Base-by-base conservation (phyloP, 2,113 vertebrate species). In the Tiliqua scincoides region DNA sequence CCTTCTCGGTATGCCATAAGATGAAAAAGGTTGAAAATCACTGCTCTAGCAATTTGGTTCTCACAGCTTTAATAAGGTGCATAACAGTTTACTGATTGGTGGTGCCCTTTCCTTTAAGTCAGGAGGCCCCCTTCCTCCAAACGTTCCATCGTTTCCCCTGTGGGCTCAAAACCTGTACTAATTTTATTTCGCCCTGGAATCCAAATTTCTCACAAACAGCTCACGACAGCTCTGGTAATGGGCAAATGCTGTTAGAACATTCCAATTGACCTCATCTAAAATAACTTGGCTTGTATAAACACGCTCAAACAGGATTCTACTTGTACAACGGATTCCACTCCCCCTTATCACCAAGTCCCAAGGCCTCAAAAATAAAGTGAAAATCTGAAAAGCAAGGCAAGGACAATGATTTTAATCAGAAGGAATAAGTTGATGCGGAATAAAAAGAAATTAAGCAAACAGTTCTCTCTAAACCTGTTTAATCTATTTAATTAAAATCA, bases 271-370 rank as follows among this genome's bases (percentile, higher is more conserved):
- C 62, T 79, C 35, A 84, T 89, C 4, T 2, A 70, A 89, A 92
- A 92, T 79, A 85, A 75, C 48, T 87, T 11, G 73, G 17, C 61
- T 84, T 89, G 68, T 90, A 14, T 88, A 93, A 93, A 89, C 20
- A 72, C 79, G 81, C 83, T 68, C 84, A 88, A 73, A 77, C 57
- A 23, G 1, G 21, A 85, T 94, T 91, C 20, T 62, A 71, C 6
- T 75, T 35, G 17, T 87, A 83, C n/a, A 88, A 43, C 74, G 79
- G 32, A 72, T 83, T 48, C 5, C 3, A 72, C 74, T 52, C 0
- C 0, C 0, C 30, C 18, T 86, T 76, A 90, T 62, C 88, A 89
- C 23, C 70, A 18, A 84, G 25, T 20, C 35, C 48, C 78, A 9
- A 88, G 30, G 88, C 40, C 77, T 79, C 3, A 62, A 91, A 89